These are phyloP conservation scores for Amblyopsis rosae DNA, from an alignment of 2,113 vertebrate species.

Conservation along the genomic window DNA sequence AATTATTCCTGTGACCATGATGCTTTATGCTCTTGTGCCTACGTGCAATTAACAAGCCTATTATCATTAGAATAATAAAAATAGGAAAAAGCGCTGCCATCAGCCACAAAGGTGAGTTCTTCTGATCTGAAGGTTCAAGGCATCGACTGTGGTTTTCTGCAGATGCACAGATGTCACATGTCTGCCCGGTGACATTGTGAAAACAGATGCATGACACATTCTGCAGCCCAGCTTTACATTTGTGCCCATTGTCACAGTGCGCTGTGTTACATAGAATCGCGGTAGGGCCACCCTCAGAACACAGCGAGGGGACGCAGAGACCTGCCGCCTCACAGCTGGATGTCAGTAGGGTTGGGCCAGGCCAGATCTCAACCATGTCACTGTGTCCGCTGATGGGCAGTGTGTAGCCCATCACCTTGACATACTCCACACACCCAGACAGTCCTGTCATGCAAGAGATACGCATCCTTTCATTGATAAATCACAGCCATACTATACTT, in stretches of 20 bases:
- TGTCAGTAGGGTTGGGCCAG: constrained; percentile 55
- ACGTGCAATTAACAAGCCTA: constrained; percentile 37
- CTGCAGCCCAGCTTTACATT: constrained; percentile 22
- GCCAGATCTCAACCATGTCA: constrained; percentile 57
- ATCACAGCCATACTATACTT: too few relatives aligned
- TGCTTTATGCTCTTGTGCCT: constrained; percentile 18
- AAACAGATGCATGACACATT: constrained; percentile 67
- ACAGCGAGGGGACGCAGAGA: constrained; percentile 57
- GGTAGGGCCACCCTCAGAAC: constrained; percentile 34
- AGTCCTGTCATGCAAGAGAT: constrained; percentile 57
- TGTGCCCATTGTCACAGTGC: constrained; percentile 47
- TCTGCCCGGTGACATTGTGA: constrained; percentile 47
- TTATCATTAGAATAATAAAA: constrained; percentile 39
- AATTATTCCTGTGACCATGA: background rate
- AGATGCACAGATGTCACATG: constrained; percentile 63
- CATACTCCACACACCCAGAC: constrained; percentile 72
- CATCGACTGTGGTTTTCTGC: constrained; percentile 33
- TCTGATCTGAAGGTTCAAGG: constrained; percentile 13
- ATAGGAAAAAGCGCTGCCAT: constrained; percentile 60
- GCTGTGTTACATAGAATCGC: constrained; percentile 45
- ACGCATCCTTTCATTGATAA: too few relatives aligned
- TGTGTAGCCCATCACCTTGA: constrained; percentile 58
- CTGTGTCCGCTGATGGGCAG: constrained; percentile 64
- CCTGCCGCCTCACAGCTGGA: constrained; percentile 54
- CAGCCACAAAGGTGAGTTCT: constrained; percentile 57